These are phyloP conservation scores for Lepetodrilus schrolli DNA, from an alignment of 2,888 invertebrate genomes.

Conservation along the genomic window DNA sequence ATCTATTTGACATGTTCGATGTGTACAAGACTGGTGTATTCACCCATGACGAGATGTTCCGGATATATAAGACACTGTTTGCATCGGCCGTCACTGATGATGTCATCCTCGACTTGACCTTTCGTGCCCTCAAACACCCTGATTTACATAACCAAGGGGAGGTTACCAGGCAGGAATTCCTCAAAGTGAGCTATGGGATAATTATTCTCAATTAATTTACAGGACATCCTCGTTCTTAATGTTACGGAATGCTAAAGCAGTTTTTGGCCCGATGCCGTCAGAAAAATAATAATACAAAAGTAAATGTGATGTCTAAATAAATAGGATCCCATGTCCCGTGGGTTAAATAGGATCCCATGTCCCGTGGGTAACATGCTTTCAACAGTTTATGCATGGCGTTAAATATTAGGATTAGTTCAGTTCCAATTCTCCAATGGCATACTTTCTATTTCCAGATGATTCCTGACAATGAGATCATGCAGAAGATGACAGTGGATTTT, in stretches of 20 bases:
- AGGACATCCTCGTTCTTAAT: too few species aligned
- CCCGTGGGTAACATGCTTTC: too few species aligned
- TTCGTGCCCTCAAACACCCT: constrained; percentile 53
- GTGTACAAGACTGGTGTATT: constrained; percentile 52
- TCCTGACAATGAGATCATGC: constrained; percentile 55
- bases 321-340: too few species aligned
- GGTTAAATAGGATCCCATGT: too few species aligned
- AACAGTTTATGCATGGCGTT: not conserved
- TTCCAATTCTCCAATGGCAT: not conserved
- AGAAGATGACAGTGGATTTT: constrained; percentile 56
- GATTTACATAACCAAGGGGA: constrained; percentile 52
- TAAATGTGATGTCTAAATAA: too few species aligned
- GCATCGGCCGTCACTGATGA: constrained; percentile 56
- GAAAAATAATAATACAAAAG: too few species aligned
- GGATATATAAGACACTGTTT: constrained; percentile 58
- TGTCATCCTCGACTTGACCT: constrained; percentile 60
- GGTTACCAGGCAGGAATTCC: constrained; percentile 55
- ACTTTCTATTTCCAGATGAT: constrained; percentile 49
- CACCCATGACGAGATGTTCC: constrained; percentile 60
- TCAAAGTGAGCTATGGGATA: constrained; percentile 42
- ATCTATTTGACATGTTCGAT: constrained; percentile 61
- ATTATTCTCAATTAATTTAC: too few species aligned
- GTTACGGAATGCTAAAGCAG: too few species aligned
- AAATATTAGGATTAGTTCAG: not conserved
- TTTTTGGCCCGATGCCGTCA: too few species aligned